These are phyloP conservation scores for Xenops minutus DNA, from an alignment of 2,797 vertebrate species.

Conservation along the genomic window DNA sequence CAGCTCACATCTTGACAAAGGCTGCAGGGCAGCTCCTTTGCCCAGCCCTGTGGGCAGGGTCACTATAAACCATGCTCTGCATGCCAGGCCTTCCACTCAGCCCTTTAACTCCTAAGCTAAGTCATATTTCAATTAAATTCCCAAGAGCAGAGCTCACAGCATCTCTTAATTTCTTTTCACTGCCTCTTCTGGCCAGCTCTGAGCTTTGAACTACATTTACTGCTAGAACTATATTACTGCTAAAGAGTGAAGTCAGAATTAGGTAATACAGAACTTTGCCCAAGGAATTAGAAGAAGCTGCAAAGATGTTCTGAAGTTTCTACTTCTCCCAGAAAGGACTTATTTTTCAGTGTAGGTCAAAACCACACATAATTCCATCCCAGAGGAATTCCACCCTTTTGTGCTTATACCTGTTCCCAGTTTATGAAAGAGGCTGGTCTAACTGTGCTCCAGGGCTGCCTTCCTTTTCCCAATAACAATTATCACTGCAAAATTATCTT, in stretches of 20 bases:
- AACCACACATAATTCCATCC: background rate
- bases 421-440: background rate
- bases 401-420: background rate
- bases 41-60: background rate
- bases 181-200: background rate
- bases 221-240: background rate
- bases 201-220: background rate
- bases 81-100: background rate
- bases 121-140: background rate
- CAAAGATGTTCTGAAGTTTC: background rate
- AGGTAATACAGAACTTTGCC: background rate
- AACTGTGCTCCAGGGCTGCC: background rate
- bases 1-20: background rate
- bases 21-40: constrained; percentile 42
- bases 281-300: background rate
- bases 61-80: background rate
- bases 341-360: background rate
- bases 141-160: background rate
- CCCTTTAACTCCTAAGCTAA: background rate
- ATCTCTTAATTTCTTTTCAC: background rate
- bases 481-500: background rate
- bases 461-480: background rate
- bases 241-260: constrained; percentile 16
- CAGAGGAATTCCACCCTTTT: background rate
- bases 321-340: background rate